Base-by-base conservation (phyloP, 2,797 vertebrate species). In the Cygnus olor region DNA sequence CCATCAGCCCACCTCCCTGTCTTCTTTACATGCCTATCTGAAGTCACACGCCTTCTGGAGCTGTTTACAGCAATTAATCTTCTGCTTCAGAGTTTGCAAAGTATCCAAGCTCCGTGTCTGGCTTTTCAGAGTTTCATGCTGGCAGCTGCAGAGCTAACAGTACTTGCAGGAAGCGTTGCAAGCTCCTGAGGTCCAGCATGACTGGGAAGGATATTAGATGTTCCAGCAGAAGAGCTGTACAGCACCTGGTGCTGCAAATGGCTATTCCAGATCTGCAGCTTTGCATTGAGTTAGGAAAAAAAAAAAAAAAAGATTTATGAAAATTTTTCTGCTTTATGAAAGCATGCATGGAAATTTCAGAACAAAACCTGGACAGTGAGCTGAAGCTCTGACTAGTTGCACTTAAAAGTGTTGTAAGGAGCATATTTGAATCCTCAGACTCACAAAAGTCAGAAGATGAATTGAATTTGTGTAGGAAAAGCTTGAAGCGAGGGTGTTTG, bases 101-200 rank as follows among this genome's bases (percentile, higher is more conserved):
- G 54, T 28, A 7, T 47, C 84, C 58, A 27, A 12, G 34, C 28
- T 42, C 38, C 24, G 20, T 12, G n/a, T 27, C 53, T 80, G 74
- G 58, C 27, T 64, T 32, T 49, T 42, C 34, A 56, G 51, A 65
- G 51, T 53, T 53, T 19, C 0, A 2, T n/a, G 76, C 76, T 58
- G 80, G 68, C 73, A 63, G 36, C 45, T 47, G 58, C 14, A 34
- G 47, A 11, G 42, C 30, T 30, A 7, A 10, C 28, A 1, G 2
- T 54, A 28, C 56, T 61, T 3, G 1, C n/a, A 17, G 74, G 74
- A 60, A 72, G 58, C 20, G 17, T 10, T 2, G 0, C 3, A 4
- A 49, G 58, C 47, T 88, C 60, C 69, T 11, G 49, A 21, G 40
- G 12, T 49, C 34, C 9, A 1, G 13, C 0, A 0, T 45, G 64